These are phyloP conservation scores for Yponomeuta sedellus DNA, from an alignment of 2,888 invertebrate genomes.

Conservation along the genomic window DNA sequence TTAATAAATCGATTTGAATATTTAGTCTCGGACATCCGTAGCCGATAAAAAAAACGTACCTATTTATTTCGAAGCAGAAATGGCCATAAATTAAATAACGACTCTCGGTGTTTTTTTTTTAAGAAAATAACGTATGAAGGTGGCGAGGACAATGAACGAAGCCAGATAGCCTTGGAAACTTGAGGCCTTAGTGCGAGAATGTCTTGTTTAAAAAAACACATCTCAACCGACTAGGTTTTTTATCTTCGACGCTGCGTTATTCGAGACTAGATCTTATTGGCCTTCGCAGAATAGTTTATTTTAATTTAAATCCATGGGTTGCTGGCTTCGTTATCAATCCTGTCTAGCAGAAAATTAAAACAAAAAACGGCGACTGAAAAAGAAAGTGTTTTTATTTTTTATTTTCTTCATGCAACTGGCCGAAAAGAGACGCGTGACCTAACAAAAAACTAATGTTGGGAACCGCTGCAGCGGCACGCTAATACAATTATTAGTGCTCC, in stretches of 20 bases:
- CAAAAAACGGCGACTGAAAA: neutral
- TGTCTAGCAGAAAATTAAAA: neutral
- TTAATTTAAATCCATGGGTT: neutral
- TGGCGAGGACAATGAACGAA: constrained; percentile 63
- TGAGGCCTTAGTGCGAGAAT: constrained; percentile 33
- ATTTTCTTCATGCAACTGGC: neutral
- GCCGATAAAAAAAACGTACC: constrained; percentile 5
- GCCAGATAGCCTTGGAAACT: constrained; percentile 61
- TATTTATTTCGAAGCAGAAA: constrained; percentile 1
- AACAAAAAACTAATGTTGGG: constrained; percentile 38
- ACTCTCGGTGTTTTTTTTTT: constrained; percentile 6
- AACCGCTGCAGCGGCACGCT: constrained; percentile 45
- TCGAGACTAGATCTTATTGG: neutral
- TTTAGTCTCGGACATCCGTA: constrained; percentile 12
- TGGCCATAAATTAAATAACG: constrained; percentile 2
- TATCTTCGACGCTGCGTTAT: neutral
- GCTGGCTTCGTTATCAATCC: neutral
- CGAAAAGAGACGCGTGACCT: neutral
- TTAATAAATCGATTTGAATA: neutral
- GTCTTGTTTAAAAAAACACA: constrained; percentile 20
- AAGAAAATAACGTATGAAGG: constrained; percentile 31
- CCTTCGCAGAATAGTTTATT: neutral
- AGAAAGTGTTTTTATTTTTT: neutral
- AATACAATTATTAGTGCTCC: constrained; percentile 65
- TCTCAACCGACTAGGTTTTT: constrained; percentile 5